Base-by-base conservation (phyloP, 2,797 vertebrate species). In the Setipinna tenuifilis region DNA sequence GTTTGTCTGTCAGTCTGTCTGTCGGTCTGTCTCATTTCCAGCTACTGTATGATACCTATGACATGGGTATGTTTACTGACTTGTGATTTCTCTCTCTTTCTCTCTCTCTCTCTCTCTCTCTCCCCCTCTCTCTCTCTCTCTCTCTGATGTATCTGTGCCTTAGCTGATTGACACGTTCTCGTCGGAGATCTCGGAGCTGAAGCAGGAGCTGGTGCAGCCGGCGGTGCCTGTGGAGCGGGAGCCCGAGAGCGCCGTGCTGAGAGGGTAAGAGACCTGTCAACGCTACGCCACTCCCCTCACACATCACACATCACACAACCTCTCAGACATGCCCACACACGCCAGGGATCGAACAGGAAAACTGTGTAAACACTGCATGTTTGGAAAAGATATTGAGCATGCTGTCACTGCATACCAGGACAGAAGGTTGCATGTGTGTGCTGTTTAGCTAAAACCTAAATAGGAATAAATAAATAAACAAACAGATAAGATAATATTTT, bases 161-260 rank as follows among this genome's bases (percentile, higher is more conserved):
- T n/a, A 99, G 98, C 95, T 99, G 90, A 96, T 99, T 89, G 96
- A 98, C 94, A 97, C 97, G 1, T 97, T 99, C 81, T 97, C 96
- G 89, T 96, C 94, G 82, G 97, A 99, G 94, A 97, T 98, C 41
- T 97, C 96, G 89, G 97, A 97, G 83, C 92, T 99, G 94, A 98
- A 98, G 93, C 97, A 97, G 90, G 97, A 98, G 95, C 97, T 98
- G 97, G 96, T 97, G 81, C 96, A 96, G 90, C 96, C 95, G 85
- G 93, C 93, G 48, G 91, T 93, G 89, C 84, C 92, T 48, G 87
- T 91, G 88, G 93, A 95, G 71, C 93, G 93, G 93, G 95, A 96
- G 86, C 90, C 89, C 17, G 92, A 93, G 62, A 88, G 92, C 17
- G 89, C 94, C 2, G 86, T 92, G 89, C 89, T 94, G 83, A 93